Evolutionary conservation across 1,140 invertebrate genomes (phyloP).

Genomic region (Halyomorpha halys): DNA sequence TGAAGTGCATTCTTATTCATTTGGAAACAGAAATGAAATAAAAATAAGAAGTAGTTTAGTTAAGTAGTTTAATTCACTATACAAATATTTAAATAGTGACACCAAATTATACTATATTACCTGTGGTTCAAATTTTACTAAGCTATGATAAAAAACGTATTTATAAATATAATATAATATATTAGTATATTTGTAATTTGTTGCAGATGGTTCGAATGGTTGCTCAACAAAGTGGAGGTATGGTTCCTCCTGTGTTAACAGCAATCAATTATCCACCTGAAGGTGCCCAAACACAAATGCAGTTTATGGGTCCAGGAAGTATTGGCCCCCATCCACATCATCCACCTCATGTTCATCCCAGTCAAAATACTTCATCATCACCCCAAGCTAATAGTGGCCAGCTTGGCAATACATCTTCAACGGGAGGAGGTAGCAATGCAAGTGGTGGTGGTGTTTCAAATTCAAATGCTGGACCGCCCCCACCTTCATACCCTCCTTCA

Average conservation of each 20-base stretch:
- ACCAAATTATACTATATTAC: no score
- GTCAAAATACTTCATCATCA: constrained; percentile 39
- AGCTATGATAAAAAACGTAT: no score
- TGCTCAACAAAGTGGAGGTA: constrained; percentile 32
- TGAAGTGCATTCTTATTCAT: no score
- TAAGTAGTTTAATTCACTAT: no score
- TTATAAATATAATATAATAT: no score
- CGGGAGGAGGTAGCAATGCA: constrained; percentile 33
- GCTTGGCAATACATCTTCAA: constrained; percentile 29
- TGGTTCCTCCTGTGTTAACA: constrained; percentile 33
- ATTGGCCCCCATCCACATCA: constrained; percentile 40
- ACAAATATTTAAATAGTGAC: no score
- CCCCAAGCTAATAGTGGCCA: constrained; percentile 19
- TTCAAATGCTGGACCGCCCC: constrained; percentile 36
- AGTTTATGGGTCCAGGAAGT: constrained; percentile 45
- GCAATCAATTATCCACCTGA: constrained; percentile 44
- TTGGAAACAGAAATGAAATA: no score
- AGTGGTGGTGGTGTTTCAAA: constrained; percentile 15
- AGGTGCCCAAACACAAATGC: constrained; percentile 39
- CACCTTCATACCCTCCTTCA: constrained; percentile 47
- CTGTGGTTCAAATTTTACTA: no score
- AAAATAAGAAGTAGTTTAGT: no score
- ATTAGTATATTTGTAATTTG: background rate
- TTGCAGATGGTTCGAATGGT: constrained; percentile 46
- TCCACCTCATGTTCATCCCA: constrained; percentile 47